A percentile compares a stretch with the other conserved stretches of the same genome.
Conservation (phyloP, 2,888 invertebrate species). For the Lithophane leautieri region DNA sequence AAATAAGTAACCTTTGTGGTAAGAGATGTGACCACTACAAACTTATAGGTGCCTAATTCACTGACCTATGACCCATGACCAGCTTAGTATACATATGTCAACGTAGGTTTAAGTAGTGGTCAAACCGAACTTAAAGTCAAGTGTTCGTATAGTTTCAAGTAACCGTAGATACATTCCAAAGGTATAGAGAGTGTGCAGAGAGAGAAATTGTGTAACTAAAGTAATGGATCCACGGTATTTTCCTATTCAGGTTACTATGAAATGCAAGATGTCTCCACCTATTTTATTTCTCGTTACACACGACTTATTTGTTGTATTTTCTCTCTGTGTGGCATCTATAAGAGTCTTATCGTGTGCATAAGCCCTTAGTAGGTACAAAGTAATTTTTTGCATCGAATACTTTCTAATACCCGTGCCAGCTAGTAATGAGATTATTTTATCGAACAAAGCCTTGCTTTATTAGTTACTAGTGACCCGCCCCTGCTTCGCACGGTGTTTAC, state of each 20-base stretch:
- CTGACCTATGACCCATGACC: slow-evolving; percentile 10
- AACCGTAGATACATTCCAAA: neutral
- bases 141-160: slow-evolving; percentile 5
- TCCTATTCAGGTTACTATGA: slow-evolving; percentile 30
- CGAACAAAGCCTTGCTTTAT: neutral
- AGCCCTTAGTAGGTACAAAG: neutral
- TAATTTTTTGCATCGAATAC: neutral
- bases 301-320: slow-evolving; percentile 36
- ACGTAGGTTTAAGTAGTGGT: slow-evolving; percentile 13
- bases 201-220: slow-evolving; percentile 4
- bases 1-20: neutral
- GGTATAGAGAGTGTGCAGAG: neutral
- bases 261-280: slow-evolving; percentile 23
- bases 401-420: neutral
- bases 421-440: neutral
- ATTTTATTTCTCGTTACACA: slow-evolving; percentile 38
- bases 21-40: neutral
- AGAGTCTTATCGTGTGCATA: slow-evolving; percentile 4
- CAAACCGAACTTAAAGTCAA: slow-evolving; percentile 3
- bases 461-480: neutral
- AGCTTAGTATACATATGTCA: slow-evolving; percentile 11
- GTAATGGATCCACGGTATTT: slow-evolving; percentile 9
- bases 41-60: neutral
- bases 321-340: slow-evolving; percentile 8
- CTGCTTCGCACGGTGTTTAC: neutral